A percentile compares a stretch with the other conserved stretches of the same genome.
Conservation (phyloP, 2,797 vertebrate species). For the Tadarida brasiliensis region DNA sequence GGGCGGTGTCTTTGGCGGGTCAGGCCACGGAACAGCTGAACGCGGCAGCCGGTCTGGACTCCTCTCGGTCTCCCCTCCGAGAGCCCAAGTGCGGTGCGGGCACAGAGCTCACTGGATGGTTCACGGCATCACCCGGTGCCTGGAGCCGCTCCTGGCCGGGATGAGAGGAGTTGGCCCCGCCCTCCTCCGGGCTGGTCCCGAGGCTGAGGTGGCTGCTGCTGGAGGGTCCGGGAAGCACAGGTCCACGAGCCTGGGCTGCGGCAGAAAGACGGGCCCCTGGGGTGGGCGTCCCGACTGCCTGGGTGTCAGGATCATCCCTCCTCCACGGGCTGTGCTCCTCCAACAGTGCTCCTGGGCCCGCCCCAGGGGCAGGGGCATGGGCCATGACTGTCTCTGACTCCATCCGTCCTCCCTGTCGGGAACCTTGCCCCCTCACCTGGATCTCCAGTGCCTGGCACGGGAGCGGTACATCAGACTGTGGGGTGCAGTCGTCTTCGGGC, state of each 20-base stretch:
- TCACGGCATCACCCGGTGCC: not conserved
- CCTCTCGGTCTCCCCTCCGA: not conserved
- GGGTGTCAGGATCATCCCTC: not conserved
- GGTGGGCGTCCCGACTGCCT: not conserved
- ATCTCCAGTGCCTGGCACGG: not conserved
- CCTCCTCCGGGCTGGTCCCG: rapidly evolving
- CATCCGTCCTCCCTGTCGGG: rapidly evolving
- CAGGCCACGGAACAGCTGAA: not conserved
- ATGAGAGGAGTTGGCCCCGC: rapidly evolving
- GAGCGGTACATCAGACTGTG: rapidly evolving
- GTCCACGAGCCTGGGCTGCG: not conserved
- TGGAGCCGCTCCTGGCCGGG: not conserved
- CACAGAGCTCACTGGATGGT: not conserved
- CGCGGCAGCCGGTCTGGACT: not conserved
- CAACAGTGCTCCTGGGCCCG: not conserved
- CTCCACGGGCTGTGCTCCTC: not conserved
- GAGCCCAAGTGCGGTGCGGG: not conserved
- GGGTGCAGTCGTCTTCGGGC: no score
- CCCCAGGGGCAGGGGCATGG: rapidly evolving
- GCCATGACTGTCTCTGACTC: not conserved
- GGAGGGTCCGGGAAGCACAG: not conserved
- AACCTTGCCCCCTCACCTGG: not conserved
- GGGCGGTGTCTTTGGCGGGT: no score
- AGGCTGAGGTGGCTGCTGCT: not conserved
- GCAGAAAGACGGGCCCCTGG: not conserved